Evolutionary conservation across 2,113 vertebrate genomes (phyloP), one percentile per base, ranked within the genome.

Genomic region (Gopherus flavomarginatus): DNA sequence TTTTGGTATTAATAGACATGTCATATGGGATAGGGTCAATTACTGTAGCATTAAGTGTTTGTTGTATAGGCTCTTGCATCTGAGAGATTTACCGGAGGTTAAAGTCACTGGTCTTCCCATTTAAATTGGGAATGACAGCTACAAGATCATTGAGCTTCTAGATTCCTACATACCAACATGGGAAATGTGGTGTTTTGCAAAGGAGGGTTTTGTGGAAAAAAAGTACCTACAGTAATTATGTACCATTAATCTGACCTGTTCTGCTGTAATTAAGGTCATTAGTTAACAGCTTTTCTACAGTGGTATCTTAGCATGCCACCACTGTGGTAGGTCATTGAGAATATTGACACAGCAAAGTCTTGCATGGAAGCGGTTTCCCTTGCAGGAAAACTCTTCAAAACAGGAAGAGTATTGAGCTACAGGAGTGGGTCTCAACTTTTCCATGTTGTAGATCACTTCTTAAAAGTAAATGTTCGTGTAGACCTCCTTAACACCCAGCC

Each of bases 211-310:
- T 72, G 90, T 95, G 85, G 92, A 93, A 94, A 92, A 94, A 96
- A 96, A 96, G 89, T 93, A 91, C 87, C 87, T 84, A 14, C 96
- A 96, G 93, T 95, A 96, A 94, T 94, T 96, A 42, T 95, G 84
- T 94, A 93, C 83, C 96, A 97, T 94, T 96, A 98, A 97, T 97
- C 93, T 97, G 97, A 97, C 96, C 96, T 97, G 96, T 95, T 97
- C 97, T 96, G 75, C 93, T 90, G 59, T 94, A 96, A 96, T 97
- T 93, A 83, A 87, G 94, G 86, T 96, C 93, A 78, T 95, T 95
- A 96, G 94, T 96, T 96, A 97, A 90, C 93, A 96, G 95, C 91
- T 95, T 94, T 95, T 83, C 85, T 96, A 96, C 96, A 94, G 96
- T 93, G 95, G 92, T 95, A 95, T 95, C 94, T 96, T 97, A 96